Evolutionary conservation across 1,140 invertebrate genomes (phyloP), one percentile per base, ranked within the genome.

Genomic region (Olivierus martensii): DNA sequence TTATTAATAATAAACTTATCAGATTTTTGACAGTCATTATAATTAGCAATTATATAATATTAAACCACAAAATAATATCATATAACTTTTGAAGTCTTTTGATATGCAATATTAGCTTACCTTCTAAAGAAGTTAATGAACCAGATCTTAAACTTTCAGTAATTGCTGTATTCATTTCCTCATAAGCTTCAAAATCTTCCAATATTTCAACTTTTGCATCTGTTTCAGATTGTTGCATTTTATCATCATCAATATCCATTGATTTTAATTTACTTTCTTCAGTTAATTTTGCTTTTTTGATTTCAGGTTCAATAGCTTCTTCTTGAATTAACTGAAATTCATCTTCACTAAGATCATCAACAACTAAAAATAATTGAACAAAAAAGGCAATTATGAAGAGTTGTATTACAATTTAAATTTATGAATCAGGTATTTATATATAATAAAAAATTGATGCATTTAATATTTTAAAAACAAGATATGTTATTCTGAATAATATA

Each of bases 141-240:
- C 61, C 61, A 18, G 59, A 61, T 45, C 61, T 45, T 7, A 62
- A 45, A 15, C 57, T 59, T 15, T 62, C 61, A 12, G 61, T 62
- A 3, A 60, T 43, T 10, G 55, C 54, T 2, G 61, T 62, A 36
- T 60, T 58, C 51, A 57, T 59, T 53, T 58, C 59, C 49, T 61
- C 59, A 19, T 61, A 57, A 2, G 59, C 57, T 18, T 59, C 57
- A 37, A 59, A 59, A 37, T 62, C 59, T 46, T 62, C 58, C 3
- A 55, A n/a, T 0, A 58, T 39, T 47, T 60, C 60, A 6, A 55
- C 56, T 51, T 52, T 60, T 10, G 48, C 53, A 9, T 53, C 48
- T 14, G 45, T 46, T 11, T 53, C 51, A 35, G 43, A 43, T 6
- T 49, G 46, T 11, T 53, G 39, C 10, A 53, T 51, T 42, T 28